Evolutionary conservation across 2,113 vertebrate genomes (phyloP).

Genomic region (zebrafish (Danio rerio)): DNA sequence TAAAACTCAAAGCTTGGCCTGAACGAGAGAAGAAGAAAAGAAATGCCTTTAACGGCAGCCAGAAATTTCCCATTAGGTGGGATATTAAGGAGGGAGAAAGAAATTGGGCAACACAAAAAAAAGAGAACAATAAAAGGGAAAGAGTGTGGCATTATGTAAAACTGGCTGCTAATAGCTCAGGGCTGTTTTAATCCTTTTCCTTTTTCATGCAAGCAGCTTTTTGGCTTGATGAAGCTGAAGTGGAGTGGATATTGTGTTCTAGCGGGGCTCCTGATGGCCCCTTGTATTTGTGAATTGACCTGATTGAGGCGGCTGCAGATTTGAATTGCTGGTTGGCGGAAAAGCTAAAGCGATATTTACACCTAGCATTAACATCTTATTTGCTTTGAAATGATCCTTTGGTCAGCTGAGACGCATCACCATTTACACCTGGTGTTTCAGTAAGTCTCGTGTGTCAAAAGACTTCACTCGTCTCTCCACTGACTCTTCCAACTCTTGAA

Average conservation of each 20-base stretch:
- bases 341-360: neutral
- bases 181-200: constrained; percentile 8
- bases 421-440: neutral
- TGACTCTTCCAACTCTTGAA: no score
- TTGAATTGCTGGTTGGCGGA: neutral
- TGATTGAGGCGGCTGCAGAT: neutral
- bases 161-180: constrained; percentile 35
- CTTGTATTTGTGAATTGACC: neutral
- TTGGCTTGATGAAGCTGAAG: constrained; percentile 22
- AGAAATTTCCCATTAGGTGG: constrained; percentile 68
- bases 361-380: neutral
- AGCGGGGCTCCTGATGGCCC: neutral
- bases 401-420: neutral
- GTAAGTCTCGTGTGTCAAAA: neutral
- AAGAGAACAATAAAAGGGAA: constrained; percentile 42
- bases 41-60: constrained; percentile 41
- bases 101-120: constrained; percentile 15
- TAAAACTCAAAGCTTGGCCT: constrained; percentile 53
- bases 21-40: constrained; percentile 48
- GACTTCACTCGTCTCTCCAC: no score
- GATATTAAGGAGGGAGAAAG: constrained; percentile 36
- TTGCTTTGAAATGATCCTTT: neutral
- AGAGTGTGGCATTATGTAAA: constrained; percentile 46
- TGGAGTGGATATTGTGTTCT: neutral
- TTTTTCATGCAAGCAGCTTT: constrained; percentile 15